Base-by-base conservation (phyloP, 2,888 invertebrate species). In the Herminia tarsipennalis region DNA sequence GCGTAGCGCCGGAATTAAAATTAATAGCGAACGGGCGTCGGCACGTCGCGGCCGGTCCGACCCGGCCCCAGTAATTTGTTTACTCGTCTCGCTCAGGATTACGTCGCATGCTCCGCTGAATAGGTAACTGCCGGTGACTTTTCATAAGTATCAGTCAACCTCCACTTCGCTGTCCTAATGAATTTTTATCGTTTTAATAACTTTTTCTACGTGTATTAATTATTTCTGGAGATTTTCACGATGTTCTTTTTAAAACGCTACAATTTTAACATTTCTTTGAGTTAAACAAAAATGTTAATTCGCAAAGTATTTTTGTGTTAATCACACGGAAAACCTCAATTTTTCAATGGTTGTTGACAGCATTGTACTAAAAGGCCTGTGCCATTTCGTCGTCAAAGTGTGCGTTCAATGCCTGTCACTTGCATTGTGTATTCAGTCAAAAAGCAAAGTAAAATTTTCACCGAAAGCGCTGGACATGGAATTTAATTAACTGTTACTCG, bases 1-100 rank as follows among this genome's bases (percentile, higher is more conserved):
- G 83, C 74, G 80, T 75, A 74, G 76, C 66, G 75, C 74, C 83
- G 81, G 88, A 90, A 90, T 90, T 89, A 90, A 89, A 89, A 90
- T 90, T 89, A 89, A 90, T 90, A 88, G 90, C 83, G 75, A 78
- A 75, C 80, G 78, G 83, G 68, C 65, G 71, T 71, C 77, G 78
- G 77, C 80, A 78, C 76, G 73, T 73, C 78, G 73, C 74, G 75
- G 25, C 72, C 75, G 79, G 73, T 73, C 76, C 73, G 73, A 76
- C 76, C 76, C 81, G 73, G 75, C 66, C 67, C 75, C 71, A 72
- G 88, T 89, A 89, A 90, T 89, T 90, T 90, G 90, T 90, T 90
- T 90, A 89, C 88, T 86, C 83, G 84, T 78, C 85, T 81, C 83
- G 79, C 81, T 78, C 77, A 69, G 89, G 89, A 90, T 90, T 89